Conservation (phyloP, 2,888 invertebrate species). For the Brenthis hecate region DNA sequence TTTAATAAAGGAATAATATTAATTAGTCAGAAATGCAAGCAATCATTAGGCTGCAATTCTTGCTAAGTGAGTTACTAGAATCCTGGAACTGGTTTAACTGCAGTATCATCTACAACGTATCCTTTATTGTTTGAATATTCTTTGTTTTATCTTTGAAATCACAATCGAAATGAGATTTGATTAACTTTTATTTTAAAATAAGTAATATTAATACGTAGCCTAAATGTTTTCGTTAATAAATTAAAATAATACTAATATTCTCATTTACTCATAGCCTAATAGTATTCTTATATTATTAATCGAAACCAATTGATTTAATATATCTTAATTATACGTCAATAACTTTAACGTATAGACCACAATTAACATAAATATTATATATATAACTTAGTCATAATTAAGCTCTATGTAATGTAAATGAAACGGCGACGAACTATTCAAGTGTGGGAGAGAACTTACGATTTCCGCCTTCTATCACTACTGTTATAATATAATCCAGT, state of each 20-base stretch:
- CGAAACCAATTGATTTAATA: too few species aligned
- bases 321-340: not conserved
- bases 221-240: too few species aligned
- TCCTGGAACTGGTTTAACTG: constrained; percentile 22
- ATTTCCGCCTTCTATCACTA: constrained; percentile 30
- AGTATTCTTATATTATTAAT: too few species aligned
- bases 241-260: too few species aligned
- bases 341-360: not conserved
- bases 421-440: not conserved
- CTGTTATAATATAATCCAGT: constrained; percentile 37
- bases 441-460: constrained; percentile 28
- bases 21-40: constrained; percentile 28
- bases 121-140: constrained; percentile 14
- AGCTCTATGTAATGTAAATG: not conserved
- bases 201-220: too few species aligned
- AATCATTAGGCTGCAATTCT: constrained; percentile 20
- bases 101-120: constrained; percentile 18
- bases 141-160: not conserved
- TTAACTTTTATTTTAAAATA: too few species aligned
- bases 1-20: constrained; percentile 15
- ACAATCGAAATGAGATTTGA: not conserved
- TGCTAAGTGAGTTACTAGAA: constrained; percentile 24
- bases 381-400: constrained; percentile 3
- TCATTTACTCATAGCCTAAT: too few species aligned
- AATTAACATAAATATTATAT: constrained; percentile 11